Evolutionary conservation across 2,888 invertebrate species (phyloP), one percentile per base, ranked within the genome.

Genomic region (Portevinia maculata): DNA sequence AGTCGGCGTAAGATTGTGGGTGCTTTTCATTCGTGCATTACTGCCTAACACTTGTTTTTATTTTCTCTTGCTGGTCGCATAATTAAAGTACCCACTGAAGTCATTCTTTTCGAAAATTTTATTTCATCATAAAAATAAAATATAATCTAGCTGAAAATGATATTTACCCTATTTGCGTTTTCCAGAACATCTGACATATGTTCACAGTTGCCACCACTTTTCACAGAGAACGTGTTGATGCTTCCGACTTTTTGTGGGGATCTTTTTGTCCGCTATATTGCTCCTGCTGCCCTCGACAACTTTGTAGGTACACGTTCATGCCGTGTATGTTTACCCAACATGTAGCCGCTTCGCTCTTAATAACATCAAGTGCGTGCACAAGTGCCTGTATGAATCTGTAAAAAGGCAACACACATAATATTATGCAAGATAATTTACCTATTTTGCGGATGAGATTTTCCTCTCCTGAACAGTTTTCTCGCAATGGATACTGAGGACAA

Each of bases 361-460:
- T 83, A 83, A 83, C 81, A 83, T 83, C 76, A 76, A 83, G 81
- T 84, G 83, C 83, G 83, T 84, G 83, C 83, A 78, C 83, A 84
- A 84, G 78, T 84, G 78, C 83, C 83, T 60, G 57, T 78, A 73
- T 78, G 73, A 84, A 69, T 84, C 78, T 67, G 67, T 73, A 57
- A 84, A 84, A 75, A 52, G 75, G 62, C 81, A 75, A 28, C 79
- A 74, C 44, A 71, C 59, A 65, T 71, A 60, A n/a, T 44, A 60
- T 76, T 83, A 65, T 76, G 65, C 76, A 83, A 55, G 81, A 76
- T 67, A 83, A 83, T 83, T 76, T 76, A 76, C 76, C 81, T 76
- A 83, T 83, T 71, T 83, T 83, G 48, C 71, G 76, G 76, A 83
- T 83, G 65, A 76, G 71, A 71, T 83, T 81, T 81, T 71, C 69